A percentile compares a stretch with the other conserved stretches of the same genome.
Evolutionary conservation across 2,113 vertebrate genomes (phyloP).

Genomic region (Mesitornis unicolor): DNA sequence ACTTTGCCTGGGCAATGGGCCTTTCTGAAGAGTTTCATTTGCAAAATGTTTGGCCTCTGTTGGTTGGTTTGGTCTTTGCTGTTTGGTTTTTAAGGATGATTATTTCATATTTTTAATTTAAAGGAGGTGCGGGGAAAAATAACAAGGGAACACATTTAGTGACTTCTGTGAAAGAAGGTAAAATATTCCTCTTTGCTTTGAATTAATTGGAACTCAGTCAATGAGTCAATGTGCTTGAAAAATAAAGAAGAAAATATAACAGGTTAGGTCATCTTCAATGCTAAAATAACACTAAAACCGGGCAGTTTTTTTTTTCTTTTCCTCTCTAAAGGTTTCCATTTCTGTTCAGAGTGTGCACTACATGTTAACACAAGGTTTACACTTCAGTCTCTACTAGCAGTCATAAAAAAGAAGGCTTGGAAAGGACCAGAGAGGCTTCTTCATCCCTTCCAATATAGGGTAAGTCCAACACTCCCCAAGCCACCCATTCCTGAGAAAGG

Average conservation of each 20-base stretch:
- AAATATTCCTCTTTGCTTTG: neutral
- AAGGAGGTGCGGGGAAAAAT: neutral
- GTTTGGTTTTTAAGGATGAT: neutral
- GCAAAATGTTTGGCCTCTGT: neutral
- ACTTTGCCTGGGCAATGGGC: neutral
- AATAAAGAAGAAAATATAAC: neutral
- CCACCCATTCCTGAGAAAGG: fast-evolving
- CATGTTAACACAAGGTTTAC: neutral
- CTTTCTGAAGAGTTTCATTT: neutral
- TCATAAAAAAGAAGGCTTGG: neutral
- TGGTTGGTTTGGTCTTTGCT: neutral
- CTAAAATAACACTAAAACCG: neutral
- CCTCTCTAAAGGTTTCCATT: neutral
- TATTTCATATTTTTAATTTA: neutral
- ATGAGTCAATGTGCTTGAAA: neutral
- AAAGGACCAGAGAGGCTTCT: neutral
- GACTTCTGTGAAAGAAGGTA: neutral
- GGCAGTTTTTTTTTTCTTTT: neutral
- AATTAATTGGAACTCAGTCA: neutral
- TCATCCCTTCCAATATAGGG: fast-evolving
- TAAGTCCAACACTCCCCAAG: neutral
- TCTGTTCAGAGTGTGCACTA: neutral
- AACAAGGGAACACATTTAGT: neutral
- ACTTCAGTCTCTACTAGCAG: neutral
- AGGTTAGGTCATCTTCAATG: neutral